Conservation (phyloP, 2,797 vertebrate genomes). For the Cephalopachus bancanus region DNA sequence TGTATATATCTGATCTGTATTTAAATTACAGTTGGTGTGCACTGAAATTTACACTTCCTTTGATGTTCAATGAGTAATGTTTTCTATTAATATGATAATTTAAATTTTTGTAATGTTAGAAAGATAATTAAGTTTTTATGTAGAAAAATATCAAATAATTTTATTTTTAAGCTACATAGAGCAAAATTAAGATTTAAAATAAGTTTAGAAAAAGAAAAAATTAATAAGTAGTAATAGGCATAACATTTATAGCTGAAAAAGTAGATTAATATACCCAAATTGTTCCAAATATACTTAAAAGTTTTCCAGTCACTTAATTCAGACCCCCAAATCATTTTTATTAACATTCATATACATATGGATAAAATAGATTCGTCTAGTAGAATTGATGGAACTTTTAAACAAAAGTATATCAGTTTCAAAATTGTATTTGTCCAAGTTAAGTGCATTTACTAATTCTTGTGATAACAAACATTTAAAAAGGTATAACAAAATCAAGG, state of each 20-base stretch:
- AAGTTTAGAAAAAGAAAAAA: no score
- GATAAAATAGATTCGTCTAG: background rate
- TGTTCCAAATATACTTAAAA: background rate
- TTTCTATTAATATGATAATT: no score
- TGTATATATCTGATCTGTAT: background rate
- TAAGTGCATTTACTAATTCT: slow-evolving; percentile 14
- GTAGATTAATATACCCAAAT: background rate
- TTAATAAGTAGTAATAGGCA: no score
- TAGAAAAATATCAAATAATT: no score
- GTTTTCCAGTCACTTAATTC: background rate
- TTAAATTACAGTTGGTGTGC: background rate
- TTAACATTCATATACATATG: background rate
- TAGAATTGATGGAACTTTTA: slow-evolving; percentile 30
- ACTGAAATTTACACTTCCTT: no score
- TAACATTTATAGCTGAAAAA: background rate
- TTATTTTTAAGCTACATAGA: no score
- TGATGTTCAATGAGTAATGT: no score
- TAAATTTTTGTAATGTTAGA: no score
- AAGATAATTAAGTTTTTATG: no score
- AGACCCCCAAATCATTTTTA: slow-evolving; percentile 33
- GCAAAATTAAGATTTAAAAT: no score
- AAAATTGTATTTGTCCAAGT: background rate
- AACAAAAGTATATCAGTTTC: background rate
- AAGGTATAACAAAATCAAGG: background rate
- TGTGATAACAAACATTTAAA: background rate